Conservation (phyloP, 2,797 vertebrate species). For the Chlorospingus semifuscus region DNA sequence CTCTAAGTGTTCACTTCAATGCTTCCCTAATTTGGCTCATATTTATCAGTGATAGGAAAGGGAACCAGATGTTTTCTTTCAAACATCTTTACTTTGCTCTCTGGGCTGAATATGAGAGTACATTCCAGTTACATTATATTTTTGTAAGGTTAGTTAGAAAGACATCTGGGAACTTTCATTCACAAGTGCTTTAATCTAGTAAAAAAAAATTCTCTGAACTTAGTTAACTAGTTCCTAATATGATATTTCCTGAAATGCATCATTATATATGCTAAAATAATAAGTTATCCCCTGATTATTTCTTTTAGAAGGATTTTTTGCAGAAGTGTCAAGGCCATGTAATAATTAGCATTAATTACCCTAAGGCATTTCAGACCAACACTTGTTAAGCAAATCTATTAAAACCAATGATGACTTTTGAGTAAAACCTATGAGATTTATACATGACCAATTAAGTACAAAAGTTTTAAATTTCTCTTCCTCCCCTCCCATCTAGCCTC, state of each 20-base stretch:
- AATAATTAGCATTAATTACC: conserved; percentile 44
- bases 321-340: conserved; percentile 27
- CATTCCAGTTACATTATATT: background rate
- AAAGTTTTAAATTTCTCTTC: background rate
- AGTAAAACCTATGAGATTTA: conserved; percentile 24
- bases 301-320: conserved; percentile 24
- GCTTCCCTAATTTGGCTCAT: background rate
- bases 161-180: background rate
- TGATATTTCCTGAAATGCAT: background rate
- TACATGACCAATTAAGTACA: background rate
- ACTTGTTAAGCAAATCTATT: conserved; percentile 23
- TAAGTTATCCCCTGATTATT: conserved; percentile 27
- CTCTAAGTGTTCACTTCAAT: background rate
- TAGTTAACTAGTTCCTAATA: background rate
- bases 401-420: conserved; percentile 27
- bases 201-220: background rate
- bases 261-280: conserved; percentile 33
- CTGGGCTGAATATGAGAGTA: background rate
- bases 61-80: background rate
- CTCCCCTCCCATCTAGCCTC: background rate
- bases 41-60: background rate
- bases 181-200: background rate
- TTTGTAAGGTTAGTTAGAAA: background rate
- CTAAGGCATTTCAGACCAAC: conserved; percentile 34
- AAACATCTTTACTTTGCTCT: background rate